Conservation (phyloP, 2,888 invertebrate genomes). For the Amphimallon solstitiale region DNA sequence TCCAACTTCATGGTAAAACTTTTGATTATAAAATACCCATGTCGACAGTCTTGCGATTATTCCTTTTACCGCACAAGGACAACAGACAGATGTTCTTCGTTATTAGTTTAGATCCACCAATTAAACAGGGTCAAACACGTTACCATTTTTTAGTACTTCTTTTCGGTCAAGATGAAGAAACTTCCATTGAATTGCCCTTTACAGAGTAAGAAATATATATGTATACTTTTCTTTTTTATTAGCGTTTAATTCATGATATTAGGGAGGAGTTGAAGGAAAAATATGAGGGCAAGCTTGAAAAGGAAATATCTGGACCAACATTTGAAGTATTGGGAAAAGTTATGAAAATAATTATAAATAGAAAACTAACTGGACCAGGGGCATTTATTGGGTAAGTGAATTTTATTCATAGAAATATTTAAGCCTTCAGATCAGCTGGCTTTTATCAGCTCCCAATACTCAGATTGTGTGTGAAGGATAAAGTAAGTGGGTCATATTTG, state of each 20-base stretch:
- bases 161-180: constrained; percentile 95
- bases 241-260: constrained; percentile 53
- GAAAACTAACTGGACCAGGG: constrained; percentile 95
- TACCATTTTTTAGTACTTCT: constrained; percentile 96
- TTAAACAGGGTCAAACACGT: constrained; percentile 98
- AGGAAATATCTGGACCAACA: constrained; percentile 90
- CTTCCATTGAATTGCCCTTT: constrained; percentile 88
- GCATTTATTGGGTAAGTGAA: constrained; percentile 88
- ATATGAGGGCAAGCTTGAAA: constrained; percentile 91
- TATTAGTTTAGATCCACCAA: constrained; percentile 97
- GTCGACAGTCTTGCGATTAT: constrained; percentile 93
- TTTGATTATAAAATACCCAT: constrained; percentile 99
- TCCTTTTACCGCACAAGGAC: constrained; percentile 96
- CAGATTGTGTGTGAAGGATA: too few species aligned
- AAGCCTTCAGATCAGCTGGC: too few species aligned
- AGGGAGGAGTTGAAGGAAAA: constrained; percentile 92
- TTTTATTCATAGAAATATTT: too few species aligned
- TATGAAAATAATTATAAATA: constrained; percentile 94
- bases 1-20: constrained; percentile 96
- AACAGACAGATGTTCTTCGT: constrained; percentile 99
- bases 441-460: too few species aligned
- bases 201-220: constrained; percentile 76
- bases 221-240: constrained; percentile 15
- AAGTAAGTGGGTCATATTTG: too few species aligned
- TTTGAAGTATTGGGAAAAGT: constrained; percentile 96